Percentiles rank a stretch among this genome's conserved stretches.
These are phyloP conservation scores for Morone chrysops DNA, from an alignment of 2,113 vertebrate genomes.

Conservation along the genomic window DNA sequence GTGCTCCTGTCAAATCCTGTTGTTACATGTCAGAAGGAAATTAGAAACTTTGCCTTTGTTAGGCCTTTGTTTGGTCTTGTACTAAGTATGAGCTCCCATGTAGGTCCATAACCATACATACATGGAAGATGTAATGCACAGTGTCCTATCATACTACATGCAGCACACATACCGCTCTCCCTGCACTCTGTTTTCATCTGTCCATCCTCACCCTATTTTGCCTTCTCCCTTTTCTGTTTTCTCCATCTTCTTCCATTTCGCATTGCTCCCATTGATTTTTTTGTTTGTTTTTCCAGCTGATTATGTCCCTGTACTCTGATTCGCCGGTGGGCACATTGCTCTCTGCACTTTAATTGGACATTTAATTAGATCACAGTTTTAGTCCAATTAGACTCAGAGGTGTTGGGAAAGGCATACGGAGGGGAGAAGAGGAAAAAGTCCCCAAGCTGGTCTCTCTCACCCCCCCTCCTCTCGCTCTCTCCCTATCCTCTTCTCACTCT, in stretches of 20 bases:
- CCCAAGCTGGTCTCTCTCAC: conserved; percentile 71
- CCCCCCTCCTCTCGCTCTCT: conserved; percentile 18
- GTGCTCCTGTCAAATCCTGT: neutral
- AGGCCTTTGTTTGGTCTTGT: neutral
- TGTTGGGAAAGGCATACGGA: conserved; percentile 65
- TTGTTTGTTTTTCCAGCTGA: conserved; percentile 87
- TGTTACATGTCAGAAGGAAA: neutral
- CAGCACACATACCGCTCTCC: conserved; percentile 11
- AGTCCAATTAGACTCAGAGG: conserved; percentile 86
- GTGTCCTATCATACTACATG: neutral
- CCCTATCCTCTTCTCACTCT: conserved; percentile 36
- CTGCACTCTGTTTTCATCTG: conserved; percentile 43
- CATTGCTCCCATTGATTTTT: conserved; percentile 84
- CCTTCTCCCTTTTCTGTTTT: conserved; percentile 53
- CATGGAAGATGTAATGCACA: neutral
- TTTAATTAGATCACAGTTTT: conserved; percentile 91
- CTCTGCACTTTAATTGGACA: conserved; percentile 88
- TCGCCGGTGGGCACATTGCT: conserved; percentile 85
- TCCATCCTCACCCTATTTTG: conserved; percentile 54
- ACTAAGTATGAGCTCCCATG: neutral
- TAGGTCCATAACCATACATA: neutral
- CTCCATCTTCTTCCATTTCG: conserved; percentile 66
- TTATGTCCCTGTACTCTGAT: conserved; percentile 85
- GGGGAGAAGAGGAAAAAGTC: conserved; percentile 74
- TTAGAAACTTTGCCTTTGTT: neutral